phyloP scores from a whole-genome alignment of 2,888 invertebrate species.

The Megaustenia siamemsis region DNA sequence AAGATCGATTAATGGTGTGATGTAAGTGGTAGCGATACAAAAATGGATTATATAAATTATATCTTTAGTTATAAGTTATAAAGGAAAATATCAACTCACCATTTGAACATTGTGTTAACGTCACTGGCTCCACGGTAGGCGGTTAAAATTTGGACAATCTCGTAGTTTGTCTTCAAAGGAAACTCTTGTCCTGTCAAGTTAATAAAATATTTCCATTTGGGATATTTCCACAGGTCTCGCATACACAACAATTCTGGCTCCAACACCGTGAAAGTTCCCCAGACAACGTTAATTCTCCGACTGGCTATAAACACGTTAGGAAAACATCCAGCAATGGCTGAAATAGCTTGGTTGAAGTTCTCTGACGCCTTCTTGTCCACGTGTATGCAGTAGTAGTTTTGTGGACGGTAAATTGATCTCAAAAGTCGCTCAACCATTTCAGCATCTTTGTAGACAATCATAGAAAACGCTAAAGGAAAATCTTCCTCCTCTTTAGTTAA shows the following conservation, averaged over 20 bases:
- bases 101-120: conserved; percentile 40
- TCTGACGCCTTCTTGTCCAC: conserved; percentile 69
- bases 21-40: no score
- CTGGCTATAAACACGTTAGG: conserved; percentile 72
- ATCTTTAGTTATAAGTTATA: no score
- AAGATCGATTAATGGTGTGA: no score
- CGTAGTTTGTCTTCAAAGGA: conserved; percentile 54
- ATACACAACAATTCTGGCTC: conserved; percentile 74
- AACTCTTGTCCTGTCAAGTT: conserved; percentile 58
- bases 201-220: conserved; percentile 55
- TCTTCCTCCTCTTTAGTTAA: conserved; percentile 60
- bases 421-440: conserved; percentile 65
- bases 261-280: conserved; percentile 71
- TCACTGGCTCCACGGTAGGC: conserved; percentile 49
- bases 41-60: no score
- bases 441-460: conserved; percentile 68
- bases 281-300: conserved; percentile 61
- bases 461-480: conserved; percentile 70
- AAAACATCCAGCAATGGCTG: conserved; percentile 67
- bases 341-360: conserved; percentile 59
- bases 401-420: conserved; percentile 73
- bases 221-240: conserved; percentile 67
- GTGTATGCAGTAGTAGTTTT: conserved; percentile 77
- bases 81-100: no score
- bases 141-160: conserved; percentile 51